phyloP scores from a whole-genome alignment of 2,888 invertebrate genomes.

The Aphidius colemani region DNA sequence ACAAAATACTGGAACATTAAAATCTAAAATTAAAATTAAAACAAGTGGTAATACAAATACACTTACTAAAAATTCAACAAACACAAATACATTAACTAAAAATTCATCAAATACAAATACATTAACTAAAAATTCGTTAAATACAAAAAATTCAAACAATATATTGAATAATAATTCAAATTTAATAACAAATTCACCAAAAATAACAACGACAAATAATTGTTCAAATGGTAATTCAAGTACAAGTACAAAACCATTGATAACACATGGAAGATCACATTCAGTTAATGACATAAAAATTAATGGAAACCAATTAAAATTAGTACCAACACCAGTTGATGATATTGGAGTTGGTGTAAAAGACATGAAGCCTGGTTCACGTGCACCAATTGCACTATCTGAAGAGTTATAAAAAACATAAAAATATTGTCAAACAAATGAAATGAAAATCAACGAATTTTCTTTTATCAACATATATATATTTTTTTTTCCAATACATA shows the following conservation, averaged over 20 bases:
- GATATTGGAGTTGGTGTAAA: slow-evolving; percentile 63
- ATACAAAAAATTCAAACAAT: no score
- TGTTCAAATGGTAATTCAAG: slow-evolving; percentile 33
- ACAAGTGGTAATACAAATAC: slow-evolving; percentile 30
- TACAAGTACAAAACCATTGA: slow-evolving; percentile 61
- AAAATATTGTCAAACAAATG: not conserved
- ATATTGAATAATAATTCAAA: slow-evolving; percentile 30
- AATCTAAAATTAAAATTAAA: slow-evolving; percentile 26
- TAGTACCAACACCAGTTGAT: slow-evolving; percentile 71
- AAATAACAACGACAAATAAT: slow-evolving; percentile 30
- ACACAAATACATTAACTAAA: slow-evolving; percentile 33
- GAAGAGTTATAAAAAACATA: slow-evolving; percentile 50
- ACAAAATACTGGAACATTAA: slow-evolving; percentile 13
- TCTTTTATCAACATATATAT: not conserved
- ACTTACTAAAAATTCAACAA: slow-evolving; percentile 31
- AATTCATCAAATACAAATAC: slow-evolving; percentile 31
- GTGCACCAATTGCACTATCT: slow-evolving; percentile 54
- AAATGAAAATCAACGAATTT: not conserved
- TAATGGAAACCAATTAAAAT: slow-evolving; percentile 74
- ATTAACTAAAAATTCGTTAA: slow-evolving; percentile 31
- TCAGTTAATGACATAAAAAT: slow-evolving; percentile 77
- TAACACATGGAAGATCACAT: slow-evolving; percentile 71
- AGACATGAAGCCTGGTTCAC: slow-evolving; percentile 55
- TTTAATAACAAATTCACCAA: slow-evolving; percentile 37
- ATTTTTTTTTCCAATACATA: not conserved